These are phyloP conservation scores for Zingel zingel DNA, from an alignment of 2,113 vertebrate species.

Conservation along the genomic window DNA sequence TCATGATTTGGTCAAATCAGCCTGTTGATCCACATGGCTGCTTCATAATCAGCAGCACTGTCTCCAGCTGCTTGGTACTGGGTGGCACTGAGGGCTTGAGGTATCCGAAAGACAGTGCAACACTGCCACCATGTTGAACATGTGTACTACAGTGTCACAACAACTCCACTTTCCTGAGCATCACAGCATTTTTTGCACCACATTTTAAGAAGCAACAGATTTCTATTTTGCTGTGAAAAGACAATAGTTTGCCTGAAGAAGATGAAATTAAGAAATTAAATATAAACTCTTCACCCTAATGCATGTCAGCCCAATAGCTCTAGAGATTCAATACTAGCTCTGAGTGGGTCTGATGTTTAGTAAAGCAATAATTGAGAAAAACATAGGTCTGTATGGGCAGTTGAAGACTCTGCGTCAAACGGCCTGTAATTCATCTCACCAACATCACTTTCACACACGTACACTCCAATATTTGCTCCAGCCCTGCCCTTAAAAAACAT, in stretches of 20 bases:
- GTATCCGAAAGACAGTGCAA: conserved; percentile 74
- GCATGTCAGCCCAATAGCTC: not conserved
- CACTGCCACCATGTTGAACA: conserved; percentile 82
- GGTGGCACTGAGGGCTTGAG: conserved; percentile 40
- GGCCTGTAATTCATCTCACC: conserved; percentile 50
- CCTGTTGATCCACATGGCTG: conserved; percentile 31
- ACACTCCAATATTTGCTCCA: conserved; percentile 55
- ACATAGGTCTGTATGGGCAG: conserved; percentile 29
- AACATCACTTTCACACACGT: conserved; percentile 44
- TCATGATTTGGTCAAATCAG: conserved; percentile 26
- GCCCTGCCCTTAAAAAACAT: conserved; percentile 72
- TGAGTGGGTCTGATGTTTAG: conserved; percentile 30
- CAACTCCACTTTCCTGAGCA: not conserved
- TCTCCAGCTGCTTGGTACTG: conserved; percentile 49
- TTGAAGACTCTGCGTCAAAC: conserved; percentile 27
- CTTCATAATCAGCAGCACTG: conserved; percentile 47
- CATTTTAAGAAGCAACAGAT: not conserved
- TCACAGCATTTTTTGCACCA: conserved; percentile 13
- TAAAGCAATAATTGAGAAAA: conserved; percentile 31
- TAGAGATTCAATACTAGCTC: not conserved
- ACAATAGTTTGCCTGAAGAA: not conserved
- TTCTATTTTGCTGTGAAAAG: not conserved
- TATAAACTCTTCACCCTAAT: not conserved
- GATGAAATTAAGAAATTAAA: not conserved
- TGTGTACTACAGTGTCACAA: conserved; percentile 62